Evolutionary conservation across 2,797 vertebrate species (phyloP).

Genomic region (Falco peregrinus): DNA sequence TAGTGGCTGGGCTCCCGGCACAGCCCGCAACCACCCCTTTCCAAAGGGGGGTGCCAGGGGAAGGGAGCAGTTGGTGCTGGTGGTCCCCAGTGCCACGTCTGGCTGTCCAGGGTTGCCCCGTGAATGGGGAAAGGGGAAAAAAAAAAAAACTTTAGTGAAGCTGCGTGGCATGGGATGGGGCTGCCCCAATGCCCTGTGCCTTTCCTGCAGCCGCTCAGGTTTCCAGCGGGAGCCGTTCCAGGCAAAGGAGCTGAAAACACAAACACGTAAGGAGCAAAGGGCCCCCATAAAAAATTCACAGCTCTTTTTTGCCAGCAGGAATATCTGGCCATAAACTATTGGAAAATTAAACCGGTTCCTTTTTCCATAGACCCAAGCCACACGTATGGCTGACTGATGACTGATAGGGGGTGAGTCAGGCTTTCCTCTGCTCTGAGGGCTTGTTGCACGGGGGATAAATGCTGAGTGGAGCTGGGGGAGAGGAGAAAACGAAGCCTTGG

Average conservation of each 20-base stretch:
- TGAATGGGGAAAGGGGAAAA: background rate
- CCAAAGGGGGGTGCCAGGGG: background rate
- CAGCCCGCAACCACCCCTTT: background rate
- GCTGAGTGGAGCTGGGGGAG: background rate
- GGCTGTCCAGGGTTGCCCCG: background rate
- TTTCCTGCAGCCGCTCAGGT: background rate
- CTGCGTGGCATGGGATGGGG: accelerated
- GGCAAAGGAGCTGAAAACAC: background rate
- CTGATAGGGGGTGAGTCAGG: constrained; percentile 34
- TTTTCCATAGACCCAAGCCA: constrained; percentile 40
- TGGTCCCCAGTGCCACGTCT: accelerated
- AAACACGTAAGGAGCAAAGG: background rate
- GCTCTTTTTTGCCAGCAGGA: background rate
- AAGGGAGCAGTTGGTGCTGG: background rate
- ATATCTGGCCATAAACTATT: constrained; percentile 11
- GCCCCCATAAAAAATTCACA: background rate
- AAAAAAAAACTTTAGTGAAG: background rate
- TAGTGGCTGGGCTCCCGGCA: background rate
- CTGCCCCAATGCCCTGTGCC: accelerated
- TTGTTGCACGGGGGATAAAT: background rate
- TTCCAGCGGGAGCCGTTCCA: background rate
- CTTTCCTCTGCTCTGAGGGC: background rate
- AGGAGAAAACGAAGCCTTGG: background rate
- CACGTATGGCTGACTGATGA: constrained; percentile 26
- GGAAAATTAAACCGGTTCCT: constrained; percentile 27